Evolutionary conservation across 1,140 invertebrate species (phyloP), one percentile per base, ranked within the genome.

Genomic region (Parapsyche elsis): DNA sequence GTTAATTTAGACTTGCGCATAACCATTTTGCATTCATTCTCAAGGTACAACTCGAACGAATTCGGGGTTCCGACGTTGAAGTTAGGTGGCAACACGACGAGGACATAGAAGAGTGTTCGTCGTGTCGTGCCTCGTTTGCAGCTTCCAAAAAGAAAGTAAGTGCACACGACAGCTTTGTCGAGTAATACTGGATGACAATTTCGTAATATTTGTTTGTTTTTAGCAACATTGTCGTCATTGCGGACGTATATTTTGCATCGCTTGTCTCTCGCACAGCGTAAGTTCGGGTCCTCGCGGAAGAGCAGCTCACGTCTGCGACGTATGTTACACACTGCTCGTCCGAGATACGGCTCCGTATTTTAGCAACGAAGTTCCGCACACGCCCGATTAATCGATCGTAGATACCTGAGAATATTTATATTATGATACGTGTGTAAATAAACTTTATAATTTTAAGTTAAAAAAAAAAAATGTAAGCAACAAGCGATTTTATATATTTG

Each of bases 21-120:
- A n/a, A n/a, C n/a, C n/a, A n/a, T 38, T 7, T 38, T 38, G 1
- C 24, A 61, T 21, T 61, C 16, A 10, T 21, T 61, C 14, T 83
- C n/a, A n/a, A 94, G 93, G 92, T 98, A 84, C 94, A 99, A 87
- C 88, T 99, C 84, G 97, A 99, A 89, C 95, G 96, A 86, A 97
- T 99, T 82, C 92, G 98, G 71, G 95, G 96, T 84, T 94, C 95
- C 19, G 97, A 98, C 86, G 95, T 92, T 59, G 95, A 98, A 91
- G 94, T 99, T 30, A 92, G 97, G 86, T 99, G 97, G 97, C 97
- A 99, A 89, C 96, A 98, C 86, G 97, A 98, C 84, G 98, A 99
- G 81, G 98, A 99, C 90, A 92, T 98, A 7, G 92, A 92, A 81
- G 95, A 97, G 83, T 99, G 98, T 88, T 94, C 94, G 82, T 90